Conservation (phyloP, 2,113 vertebrate species). For the Natator depressus region DNA sequence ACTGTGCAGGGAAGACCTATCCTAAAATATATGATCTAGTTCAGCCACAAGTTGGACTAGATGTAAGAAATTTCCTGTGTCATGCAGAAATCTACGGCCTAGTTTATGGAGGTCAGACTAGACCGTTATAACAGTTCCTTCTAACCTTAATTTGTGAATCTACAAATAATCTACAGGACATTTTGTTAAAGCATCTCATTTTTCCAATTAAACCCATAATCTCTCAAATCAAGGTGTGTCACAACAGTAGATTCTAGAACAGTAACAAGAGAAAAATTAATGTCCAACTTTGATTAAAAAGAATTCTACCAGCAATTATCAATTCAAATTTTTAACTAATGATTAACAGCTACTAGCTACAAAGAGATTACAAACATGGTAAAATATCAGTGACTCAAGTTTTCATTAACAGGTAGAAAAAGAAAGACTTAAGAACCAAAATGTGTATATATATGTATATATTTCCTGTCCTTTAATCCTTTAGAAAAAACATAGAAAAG, state of each 20-base stretch:
- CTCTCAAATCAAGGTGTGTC: not conserved
- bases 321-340: not conserved
- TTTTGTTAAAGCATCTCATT: not conserved
- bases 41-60: not conserved
- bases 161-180: not conserved
- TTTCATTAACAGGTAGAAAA: not conserved
- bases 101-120: not conserved
- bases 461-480: not conserved
- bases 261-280: not conserved
- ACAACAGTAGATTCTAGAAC: not conserved
- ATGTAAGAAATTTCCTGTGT: not conserved
- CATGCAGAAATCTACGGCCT: not conserved
- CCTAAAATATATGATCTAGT: not conserved
- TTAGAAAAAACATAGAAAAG: not conserved
- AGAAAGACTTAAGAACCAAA: not conserved
- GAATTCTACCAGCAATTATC: not conserved
- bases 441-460: accelerated
- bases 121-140: not conserved
- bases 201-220: not conserved
- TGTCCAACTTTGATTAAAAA: accelerated
- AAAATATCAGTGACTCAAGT: not conserved
- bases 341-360: not conserved
- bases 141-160: not conserved
- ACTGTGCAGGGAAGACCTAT: not conserved
- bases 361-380: not conserved